Base-by-base conservation (phyloP, 2,888 invertebrate species). In the Aphodius granarius region DNA sequence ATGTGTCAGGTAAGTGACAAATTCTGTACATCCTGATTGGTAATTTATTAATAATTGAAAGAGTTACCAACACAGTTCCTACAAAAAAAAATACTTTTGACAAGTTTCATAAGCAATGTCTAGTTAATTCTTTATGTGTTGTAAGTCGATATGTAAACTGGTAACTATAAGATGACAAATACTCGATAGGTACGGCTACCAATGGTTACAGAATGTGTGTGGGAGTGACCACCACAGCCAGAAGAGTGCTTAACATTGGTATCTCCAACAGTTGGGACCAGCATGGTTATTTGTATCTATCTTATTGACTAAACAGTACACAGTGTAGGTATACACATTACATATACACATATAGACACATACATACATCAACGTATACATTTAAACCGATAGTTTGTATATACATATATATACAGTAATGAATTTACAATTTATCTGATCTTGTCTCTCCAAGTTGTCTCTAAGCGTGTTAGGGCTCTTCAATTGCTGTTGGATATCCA, bases 391-490 rank as follows among this genome's bases (percentile, higher is more conserved):
- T 68, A 68, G 68, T 68, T 68, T 68, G n/a, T n/a, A n/a, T n/a
- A n/a, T n/a, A n/a, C n/a, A n/a, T n/a, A n/a, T n/a, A n/a, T n/a
- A 68, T 68, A 68, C 22, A 68, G 68, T 68, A 68, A 68, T 68
- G 68, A 68, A 68, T 68, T 68, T 68, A 22, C 68, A n/a, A 68
- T 68, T 68, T 68, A 68, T 68, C 68, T 68, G 68, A 68, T 68
- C 68, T 19, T 68, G 68, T 68, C 68, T 20, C 22, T 19, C n/a
- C n/a, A n/a, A 21, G 20, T 68, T 68, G 68, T 68, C 68, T 68
- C 68, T 19, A 22, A 20, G 68, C 68, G 68, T 68, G 68, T 68
- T 68, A 68, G 22, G 68, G 68, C 20, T 20, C 68, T 68, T 68
- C 68, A 68, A 68, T 68, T 68, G 68, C 21, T 68, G 68, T 68